phyloP scores from a whole-genome alignment of 2,888 invertebrate species.

The Drosophila birchii region DNA sequence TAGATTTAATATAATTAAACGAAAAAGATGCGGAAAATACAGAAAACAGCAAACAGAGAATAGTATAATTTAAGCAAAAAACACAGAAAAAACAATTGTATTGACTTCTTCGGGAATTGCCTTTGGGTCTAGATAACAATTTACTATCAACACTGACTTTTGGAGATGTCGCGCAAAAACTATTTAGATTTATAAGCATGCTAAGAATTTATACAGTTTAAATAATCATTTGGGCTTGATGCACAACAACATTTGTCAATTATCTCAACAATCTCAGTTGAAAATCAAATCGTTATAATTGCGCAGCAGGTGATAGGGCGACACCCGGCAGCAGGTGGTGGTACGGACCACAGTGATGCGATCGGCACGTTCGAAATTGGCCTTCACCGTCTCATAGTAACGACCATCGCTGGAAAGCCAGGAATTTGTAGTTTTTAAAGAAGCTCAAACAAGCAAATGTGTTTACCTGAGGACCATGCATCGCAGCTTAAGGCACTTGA shows the following conservation, averaged over 20 bases:
- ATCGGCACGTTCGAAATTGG: conserved; percentile 99
- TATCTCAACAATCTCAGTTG: conserved; percentile 87
- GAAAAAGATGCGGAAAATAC: conserved; percentile 60
- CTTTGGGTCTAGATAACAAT: background rate
- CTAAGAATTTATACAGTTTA: too few species aligned
- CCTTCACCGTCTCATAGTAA: conserved; percentile 99
- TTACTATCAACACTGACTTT: conserved; percentile 11
- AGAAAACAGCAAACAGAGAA: conserved; percentile 52
- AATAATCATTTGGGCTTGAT: too few species aligned
- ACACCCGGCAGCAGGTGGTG: conserved; percentile 97
- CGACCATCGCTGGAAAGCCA: conserved; percentile 92
- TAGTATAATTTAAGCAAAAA: conserved; percentile 46
- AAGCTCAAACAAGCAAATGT: too few species aligned
- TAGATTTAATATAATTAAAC: conserved; percentile 85
- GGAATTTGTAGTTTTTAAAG: background rate
- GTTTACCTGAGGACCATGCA: conserved; percentile 95
- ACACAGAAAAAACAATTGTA: conserved; percentile 27
- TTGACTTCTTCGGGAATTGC: conserved; percentile 23
- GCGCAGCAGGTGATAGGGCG: conserved; percentile 95
- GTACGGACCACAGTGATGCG: conserved; percentile 98
- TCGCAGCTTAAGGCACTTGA: conserved; percentile 96
- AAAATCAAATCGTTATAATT: conserved; percentile 98
- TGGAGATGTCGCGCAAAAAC: background rate
- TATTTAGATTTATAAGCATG: background rate
- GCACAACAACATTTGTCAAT: too few species aligned